Base-by-base conservation (phyloP, 2,888 invertebrate species). In the Tenthredo notha region DNA sequence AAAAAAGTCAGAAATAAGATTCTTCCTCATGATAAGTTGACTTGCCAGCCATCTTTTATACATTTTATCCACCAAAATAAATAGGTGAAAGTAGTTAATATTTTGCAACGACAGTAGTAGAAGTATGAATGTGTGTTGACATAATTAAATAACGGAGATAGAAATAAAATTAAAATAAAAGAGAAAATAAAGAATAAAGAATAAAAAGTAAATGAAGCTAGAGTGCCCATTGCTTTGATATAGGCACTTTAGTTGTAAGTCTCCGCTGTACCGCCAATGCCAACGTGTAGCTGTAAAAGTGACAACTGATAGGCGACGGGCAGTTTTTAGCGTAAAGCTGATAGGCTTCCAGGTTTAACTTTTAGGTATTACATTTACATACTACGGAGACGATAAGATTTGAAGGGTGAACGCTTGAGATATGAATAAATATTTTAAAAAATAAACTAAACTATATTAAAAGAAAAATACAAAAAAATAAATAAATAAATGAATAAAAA, bases 21-120 rank as follows among this genome's bases (percentile, higher is more conserved):
- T 92, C 91, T 92, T 93, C 92, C 92, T 92, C 91, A 91, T 88
- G 85, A 58, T 91, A 90, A 87, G 92, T 91, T 91, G 91, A 93
- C 92, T 93, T 93, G 92, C 93, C 93, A 93, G 92, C 93, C 92
- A 92, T 92, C 92, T 93, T 93, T 93, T 93, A 92, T 93, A 93
- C 92, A 90, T 92, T 93, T 92, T 92, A 92, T 92, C 91, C 90
- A 91, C 88, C 91, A 91, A 88, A 74, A 74, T 91, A 87, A 91
- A 91, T 92, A 92, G 90, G 90, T 91, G 90, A 92, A 93, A 91
- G 91, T 92, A 93, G 92, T 90, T 89, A 92, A 92, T 93, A 93
- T 93, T 93, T 93, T 93, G 92, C 93, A 93, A 93, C 90, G 92
- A 92, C 70, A 83, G 83, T 83, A 83, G 91, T 92, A 92, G 91